Conservation (phyloP, 2,113 vertebrate species). For the Calidris pugnax region DNA sequence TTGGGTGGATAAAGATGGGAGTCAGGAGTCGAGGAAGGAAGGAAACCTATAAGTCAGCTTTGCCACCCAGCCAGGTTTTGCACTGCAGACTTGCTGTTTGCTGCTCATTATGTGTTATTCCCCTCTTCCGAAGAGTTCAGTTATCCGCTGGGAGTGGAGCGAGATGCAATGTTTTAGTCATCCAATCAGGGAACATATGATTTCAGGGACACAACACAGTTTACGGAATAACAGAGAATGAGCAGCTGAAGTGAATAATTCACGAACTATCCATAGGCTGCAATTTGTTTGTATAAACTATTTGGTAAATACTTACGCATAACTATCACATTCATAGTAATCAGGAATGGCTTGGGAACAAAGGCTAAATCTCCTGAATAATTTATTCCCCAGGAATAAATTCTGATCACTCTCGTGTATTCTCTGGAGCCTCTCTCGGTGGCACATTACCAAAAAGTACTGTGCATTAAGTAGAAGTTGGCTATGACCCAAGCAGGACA, state of each 20-base stretch:
- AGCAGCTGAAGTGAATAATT: constrained; percentile 42
- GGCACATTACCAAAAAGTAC: neutral
- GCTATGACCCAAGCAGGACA: neutral
- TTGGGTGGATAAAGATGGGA: neutral
- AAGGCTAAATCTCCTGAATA: constrained; percentile 24
- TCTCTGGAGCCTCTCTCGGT: neutral
- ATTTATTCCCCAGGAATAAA: constrained; percentile 42
- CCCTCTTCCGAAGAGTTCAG: neutral
- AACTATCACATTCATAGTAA: neutral
- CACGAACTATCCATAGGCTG: neutral
- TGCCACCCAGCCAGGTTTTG: neutral
- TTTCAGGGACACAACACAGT: neutral
- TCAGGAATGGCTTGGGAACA: neutral
- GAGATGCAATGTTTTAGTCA: neutral
- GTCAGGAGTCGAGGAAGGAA: neutral
- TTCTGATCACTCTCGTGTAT: fast-evolving
- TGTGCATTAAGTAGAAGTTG: neutral
- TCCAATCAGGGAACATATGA: neutral
- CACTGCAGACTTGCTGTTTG: neutral
- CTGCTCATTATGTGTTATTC: neutral
- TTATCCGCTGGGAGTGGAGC: neutral
- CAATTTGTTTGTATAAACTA: constrained; percentile 41
- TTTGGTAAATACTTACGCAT: neutral
- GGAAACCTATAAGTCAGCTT: neutral
- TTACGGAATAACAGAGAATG: neutral